Evolutionary conservation across 1,140 invertebrate species (phyloP).

Genomic region (Drosophila parabipectinata): DNA sequence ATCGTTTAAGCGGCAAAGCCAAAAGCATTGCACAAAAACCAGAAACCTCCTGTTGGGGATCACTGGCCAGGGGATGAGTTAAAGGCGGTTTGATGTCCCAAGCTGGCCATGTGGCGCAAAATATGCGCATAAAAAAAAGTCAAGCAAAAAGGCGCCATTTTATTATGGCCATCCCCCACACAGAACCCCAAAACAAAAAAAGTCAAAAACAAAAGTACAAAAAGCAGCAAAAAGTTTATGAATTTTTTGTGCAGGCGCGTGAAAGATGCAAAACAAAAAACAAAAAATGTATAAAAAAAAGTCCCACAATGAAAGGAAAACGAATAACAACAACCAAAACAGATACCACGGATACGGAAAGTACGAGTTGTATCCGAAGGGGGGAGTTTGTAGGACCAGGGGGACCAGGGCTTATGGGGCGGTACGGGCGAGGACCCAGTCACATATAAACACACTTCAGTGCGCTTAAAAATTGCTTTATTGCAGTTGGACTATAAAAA

Average conservation of each 20-base stretch:
- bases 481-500: constrained; percentile 81
- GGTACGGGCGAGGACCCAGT: constrained; percentile 43
- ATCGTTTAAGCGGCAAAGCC: constrained; percentile 58
- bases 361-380: constrained; percentile 39
- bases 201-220: constrained; percentile 21
- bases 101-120: constrained; percentile 76
- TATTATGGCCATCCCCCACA: constrained; percentile 64
- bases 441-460: constrained; percentile 82
- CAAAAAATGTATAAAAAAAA: constrained; percentile 12
- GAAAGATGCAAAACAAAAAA: constrained; percentile 72
- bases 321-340: constrained; percentile 48
- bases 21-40: constrained; percentile 13
- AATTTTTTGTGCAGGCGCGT: constrained; percentile 82
- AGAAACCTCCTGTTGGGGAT: constrained; percentile 4
- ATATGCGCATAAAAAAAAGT: constrained; percentile 80
- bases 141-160: constrained; percentile 72
- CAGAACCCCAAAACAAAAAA: constrained; percentile 21
- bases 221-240: constrained; percentile 77
- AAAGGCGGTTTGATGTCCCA: constrained; percentile 22
- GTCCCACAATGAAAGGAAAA: constrained; percentile 28
- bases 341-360: constrained; percentile 47
- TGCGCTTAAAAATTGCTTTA: constrained; percentile 82
- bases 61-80: constrained; percentile 5
- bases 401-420: neutral
- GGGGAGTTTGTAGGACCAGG: neutral